These are phyloP conservation scores for Theodoxus fluviatilis DNA, from an alignment of 2,888 invertebrate species.

Conservation along the genomic window DNA sequence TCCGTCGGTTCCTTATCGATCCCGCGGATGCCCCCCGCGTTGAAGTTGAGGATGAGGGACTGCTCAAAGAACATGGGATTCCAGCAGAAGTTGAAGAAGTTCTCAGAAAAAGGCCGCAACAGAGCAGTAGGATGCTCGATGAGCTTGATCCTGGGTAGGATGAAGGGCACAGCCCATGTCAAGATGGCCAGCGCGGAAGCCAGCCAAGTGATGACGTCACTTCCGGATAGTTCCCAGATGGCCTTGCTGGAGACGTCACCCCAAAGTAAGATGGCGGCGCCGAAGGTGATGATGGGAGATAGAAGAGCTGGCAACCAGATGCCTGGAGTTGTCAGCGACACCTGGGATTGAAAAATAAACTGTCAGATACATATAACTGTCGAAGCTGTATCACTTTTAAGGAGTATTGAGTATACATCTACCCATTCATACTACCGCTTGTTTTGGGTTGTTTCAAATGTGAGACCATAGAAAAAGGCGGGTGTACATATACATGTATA, in stretches of 20 bases:
- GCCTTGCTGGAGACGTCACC: conserved; percentile 32
- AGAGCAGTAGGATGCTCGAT: conserved; percentile 31
- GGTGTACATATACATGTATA: no score
- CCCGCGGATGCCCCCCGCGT: conserved; percentile 29
- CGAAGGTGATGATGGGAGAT: conserved; percentile 34
- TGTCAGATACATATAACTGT: no score
- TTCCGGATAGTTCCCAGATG: conserved; percentile 35
- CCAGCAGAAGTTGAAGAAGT: conserved; percentile 39
- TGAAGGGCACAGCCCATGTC: conserved; percentile 38
- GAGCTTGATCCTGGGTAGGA: conserved; percentile 29
- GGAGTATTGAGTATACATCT: no score
- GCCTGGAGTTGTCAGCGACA: conserved; percentile 36
- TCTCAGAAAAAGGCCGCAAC: conserved; percentile 38
- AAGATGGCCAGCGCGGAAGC: conserved; percentile 34
- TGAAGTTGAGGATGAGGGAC: conserved; percentile 37
- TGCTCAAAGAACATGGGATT: conserved; percentile 41
- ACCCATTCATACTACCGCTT: no score
- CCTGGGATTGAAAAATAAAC: no score
- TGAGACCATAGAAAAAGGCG: no score
- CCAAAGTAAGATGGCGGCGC: conserved; percentile 34
- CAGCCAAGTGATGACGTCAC: conserved; percentile 34
- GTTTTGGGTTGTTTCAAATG: no score
- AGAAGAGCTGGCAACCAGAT: conserved; percentile 36
- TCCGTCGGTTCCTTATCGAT: no score
- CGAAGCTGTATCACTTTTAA: no score